phyloP scores from a whole-genome alignment of 2,113 vertebrate species.

The Epinephelus moara region DNA sequence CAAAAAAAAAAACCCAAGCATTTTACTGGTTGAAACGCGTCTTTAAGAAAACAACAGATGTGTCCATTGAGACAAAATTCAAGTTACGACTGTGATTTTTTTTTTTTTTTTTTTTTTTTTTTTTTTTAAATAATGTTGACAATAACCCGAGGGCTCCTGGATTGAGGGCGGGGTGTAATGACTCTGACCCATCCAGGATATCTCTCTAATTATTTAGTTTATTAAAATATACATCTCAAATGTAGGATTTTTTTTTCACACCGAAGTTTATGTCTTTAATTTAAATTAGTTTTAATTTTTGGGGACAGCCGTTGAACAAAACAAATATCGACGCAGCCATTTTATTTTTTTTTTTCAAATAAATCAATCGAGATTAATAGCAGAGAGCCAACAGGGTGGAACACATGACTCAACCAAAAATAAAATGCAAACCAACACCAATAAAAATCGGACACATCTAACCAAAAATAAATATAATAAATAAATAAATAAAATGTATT shows the following conservation, averaged over 20 bases:
- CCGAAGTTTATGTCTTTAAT: background rate
- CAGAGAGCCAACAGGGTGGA: too few relatives aligned
- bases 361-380: background rate
- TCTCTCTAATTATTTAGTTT: background rate
- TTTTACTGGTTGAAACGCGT: background rate
- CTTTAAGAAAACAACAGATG: background rate
- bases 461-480: background rate
- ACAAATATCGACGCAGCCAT: background rate
- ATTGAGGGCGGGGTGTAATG: background rate
- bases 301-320: background rate
- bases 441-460: background rate
- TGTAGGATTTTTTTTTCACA: background rate
- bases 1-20: accelerated
- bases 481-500: too few relatives aligned
- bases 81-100: background rate
- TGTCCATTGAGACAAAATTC: background rate
- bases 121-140: background rate
- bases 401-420: background rate
- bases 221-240: background rate
- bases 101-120: background rate
- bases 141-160: background rate
- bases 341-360: background rate
- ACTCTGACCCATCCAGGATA: background rate
- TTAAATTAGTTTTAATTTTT: background rate
- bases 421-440: background rate